These are phyloP conservation scores for Smutsia temminckii DNA, from an alignment of 2,797 vertebrate genomes.

Conservation along the genomic window DNA sequence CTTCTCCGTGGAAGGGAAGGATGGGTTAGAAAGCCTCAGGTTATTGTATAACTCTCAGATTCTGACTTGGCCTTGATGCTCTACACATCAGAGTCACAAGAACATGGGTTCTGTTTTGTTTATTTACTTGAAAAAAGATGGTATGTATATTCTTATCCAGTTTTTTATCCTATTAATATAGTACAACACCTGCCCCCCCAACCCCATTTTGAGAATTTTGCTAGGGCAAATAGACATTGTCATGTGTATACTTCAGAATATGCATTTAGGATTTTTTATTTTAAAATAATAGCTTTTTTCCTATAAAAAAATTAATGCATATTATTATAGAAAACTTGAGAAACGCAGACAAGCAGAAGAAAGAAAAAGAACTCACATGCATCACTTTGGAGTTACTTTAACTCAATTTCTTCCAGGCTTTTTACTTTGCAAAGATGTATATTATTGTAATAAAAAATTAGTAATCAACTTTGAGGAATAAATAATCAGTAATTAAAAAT, in stretches of 20 bases:
- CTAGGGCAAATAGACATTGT: not conserved
- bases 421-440: not conserved
- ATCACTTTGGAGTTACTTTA: not conserved
- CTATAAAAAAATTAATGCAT: not conserved
- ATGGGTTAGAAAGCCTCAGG: not conserved
- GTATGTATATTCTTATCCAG: not conserved
- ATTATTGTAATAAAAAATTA: not conserved
- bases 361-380: not conserved
- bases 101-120: not conserved
- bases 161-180: not conserved
- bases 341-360: not conserved
- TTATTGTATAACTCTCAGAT: not conserved
- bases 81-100: not conserved
- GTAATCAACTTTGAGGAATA: not conserved
- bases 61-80: not conserved
- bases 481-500: not conserved
- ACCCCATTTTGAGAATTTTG: not conserved
- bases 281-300: not conserved
- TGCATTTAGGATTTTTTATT: not conserved
- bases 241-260: not conserved
- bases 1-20: not conserved
- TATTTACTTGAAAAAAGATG: not conserved
- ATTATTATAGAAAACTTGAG: not conserved
- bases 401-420: not conserved
- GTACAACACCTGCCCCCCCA: not conserved